A percentile compares a stretch with the other conserved stretches of the same genome.
Evolutionary conservation across 2,113 vertebrate species (phyloP).

Genomic region (Euleptes europaea): DNA sequence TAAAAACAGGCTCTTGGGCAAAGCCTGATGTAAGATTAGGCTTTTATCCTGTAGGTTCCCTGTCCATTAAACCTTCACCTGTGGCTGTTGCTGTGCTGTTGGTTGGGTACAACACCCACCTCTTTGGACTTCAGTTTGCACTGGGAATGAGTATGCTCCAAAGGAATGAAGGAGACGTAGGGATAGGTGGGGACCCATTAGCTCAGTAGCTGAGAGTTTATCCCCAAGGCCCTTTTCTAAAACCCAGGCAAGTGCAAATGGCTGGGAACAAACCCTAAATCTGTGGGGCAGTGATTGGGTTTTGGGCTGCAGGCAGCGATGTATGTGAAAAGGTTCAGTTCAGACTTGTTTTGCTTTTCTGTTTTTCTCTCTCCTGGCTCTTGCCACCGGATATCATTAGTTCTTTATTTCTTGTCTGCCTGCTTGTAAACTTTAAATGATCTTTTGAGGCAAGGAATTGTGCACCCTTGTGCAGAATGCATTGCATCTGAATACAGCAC

Average conservation of each 20-base stretch:
- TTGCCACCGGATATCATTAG: too few relatives aligned
- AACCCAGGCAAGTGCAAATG: background rate
- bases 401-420: too few relatives aligned
- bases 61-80: background rate
- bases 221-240: background rate
- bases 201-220: background rate
- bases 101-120: background rate
- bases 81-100: background rate
- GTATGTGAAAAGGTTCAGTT: too few relatives aligned
- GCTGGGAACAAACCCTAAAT: background rate
- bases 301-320: background rate
- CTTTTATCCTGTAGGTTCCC: background rate
- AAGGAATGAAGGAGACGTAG: background rate
- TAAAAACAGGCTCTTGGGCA: background rate
- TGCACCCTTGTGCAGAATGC: background rate
- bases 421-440: background rate
- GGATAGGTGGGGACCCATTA: too few relatives aligned
- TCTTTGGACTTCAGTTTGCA: background rate
- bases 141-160: background rate
- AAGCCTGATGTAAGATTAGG: background rate
- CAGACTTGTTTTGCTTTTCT: too few relatives aligned
- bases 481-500: background rate
- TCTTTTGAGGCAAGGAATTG: background rate
- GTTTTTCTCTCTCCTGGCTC: too few relatives aligned
- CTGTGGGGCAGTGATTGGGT: background rate